Percentiles rank a stretch among this genome's conserved stretches.
Conservation (phyloP, 2,888 invertebrate species). For the Cordilura impudica region DNA sequence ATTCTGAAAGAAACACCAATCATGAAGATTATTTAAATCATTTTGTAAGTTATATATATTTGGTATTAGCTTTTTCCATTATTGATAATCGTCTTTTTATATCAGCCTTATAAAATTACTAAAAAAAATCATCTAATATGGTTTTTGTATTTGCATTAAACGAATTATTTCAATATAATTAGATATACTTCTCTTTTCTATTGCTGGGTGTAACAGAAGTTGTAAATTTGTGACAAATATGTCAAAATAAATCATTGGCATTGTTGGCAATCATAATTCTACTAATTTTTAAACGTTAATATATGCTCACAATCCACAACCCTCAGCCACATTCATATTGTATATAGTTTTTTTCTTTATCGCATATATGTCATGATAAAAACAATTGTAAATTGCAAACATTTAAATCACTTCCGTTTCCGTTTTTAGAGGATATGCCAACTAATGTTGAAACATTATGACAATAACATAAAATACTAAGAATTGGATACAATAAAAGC, state of each 20-base stretch:
- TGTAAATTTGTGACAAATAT: slow-evolving; percentile 63
- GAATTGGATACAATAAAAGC: slow-evolving; percentile 10
- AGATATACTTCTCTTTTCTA: no score
- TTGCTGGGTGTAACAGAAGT: no score
- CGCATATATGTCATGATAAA: slow-evolving; percentile 35
- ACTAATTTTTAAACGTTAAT: slow-evolving; percentile 62
- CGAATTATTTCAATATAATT: no score
- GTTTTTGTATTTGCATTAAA: no score
- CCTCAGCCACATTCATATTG: slow-evolving; percentile 23
- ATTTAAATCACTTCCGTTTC: slow-evolving; percentile 63
- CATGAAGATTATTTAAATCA: no score
- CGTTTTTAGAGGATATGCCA: slow-evolving; percentile 56
- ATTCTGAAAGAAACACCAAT: no score
- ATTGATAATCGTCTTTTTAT: no score
- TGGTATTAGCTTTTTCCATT: no score
- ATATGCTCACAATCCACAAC: slow-evolving; percentile 42
- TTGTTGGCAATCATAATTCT: slow-evolving; percentile 66
- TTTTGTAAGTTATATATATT: no score
- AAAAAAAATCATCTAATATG: no score
- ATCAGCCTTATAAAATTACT: no score
- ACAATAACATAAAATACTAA: slow-evolving; percentile 52
- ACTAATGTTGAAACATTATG: slow-evolving; percentile 60
- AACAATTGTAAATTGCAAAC: slow-evolving; percentile 61
- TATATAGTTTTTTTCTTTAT: slow-evolving; percentile 22
- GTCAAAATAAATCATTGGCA: slow-evolving; percentile 66